Evolutionary conservation across 2,888 invertebrate genomes (phyloP), one percentile per base, ranked within the genome.

Genomic region (Temnothorax ravouxi): DNA sequence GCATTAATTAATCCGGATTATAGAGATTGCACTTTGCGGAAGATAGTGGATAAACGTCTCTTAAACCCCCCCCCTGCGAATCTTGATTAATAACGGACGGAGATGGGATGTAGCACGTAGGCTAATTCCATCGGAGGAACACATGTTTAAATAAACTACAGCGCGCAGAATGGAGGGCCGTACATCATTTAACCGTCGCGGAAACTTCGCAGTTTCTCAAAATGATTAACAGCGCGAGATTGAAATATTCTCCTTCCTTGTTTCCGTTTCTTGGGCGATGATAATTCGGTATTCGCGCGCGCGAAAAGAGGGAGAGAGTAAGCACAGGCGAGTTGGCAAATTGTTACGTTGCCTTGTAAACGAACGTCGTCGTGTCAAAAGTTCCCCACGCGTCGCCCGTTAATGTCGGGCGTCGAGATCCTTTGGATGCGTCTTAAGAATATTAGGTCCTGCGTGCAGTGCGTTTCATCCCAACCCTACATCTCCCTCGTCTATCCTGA

Each of bases 401-500:
- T 84, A 71, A 71, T 61, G 77, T 34, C 56, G 52, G 13, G 44
- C 62, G 71, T 38, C 62, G 25, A 34, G 61, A 21, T 47, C 61
- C 69, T 79, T 83, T 83, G 75, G 84, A 83, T 74, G 74, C 66
- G n/a, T 38, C 77, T 50, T 61, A 66, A 82, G 81, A 84, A 75
- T 67, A 74, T 72, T 75, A 21, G 41, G 67, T 41, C 54, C n/a
- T 74, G 9, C 50, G 50, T 4, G 18, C 38, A 1, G 11, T 44
- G 72, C 52, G 29, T n/a, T 56, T 18, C 67, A 15, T 13, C 56
- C 34, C 25, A 1, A 13, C 6, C 9, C 34, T 1, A n/a, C 29
- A 29, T 3, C 18, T 25, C 56, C 0, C 3, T 13, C 50, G 41
- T 74, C 11, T 18, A 52, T 21, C 34, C 52, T 13, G 66, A 66